These are phyloP conservation scores for Machimus rusticus DNA, from an alignment of 2,888 invertebrate genomes.

Conservation along the genomic window DNA sequence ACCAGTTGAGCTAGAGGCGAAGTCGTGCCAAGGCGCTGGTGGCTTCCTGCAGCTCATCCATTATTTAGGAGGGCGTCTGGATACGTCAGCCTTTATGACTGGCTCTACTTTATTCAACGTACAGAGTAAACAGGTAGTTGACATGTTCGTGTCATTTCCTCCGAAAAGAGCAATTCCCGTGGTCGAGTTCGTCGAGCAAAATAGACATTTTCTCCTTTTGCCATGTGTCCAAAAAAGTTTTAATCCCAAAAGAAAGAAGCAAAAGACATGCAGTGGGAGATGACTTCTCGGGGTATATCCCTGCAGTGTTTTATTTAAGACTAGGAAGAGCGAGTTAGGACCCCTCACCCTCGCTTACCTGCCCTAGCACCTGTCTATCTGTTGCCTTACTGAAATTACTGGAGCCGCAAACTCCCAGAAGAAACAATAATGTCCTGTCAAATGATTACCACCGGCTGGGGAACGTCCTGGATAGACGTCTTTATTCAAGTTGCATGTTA, in stretches of 20 bases:
- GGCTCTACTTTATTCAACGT: slow-evolving; percentile 34
- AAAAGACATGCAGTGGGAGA: slow-evolving; percentile 32
- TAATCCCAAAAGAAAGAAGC: slow-evolving; percentile 20
- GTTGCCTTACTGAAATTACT: neutral
- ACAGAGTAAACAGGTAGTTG: slow-evolving; percentile 46
- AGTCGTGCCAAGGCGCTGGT: neutral
- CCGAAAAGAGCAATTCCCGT: slow-evolving; percentile 17
- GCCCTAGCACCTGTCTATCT: slow-evolving; percentile 26
- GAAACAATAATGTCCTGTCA: slow-evolving; percentile 39
- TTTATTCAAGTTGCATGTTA: slow-evolving; percentile 36
- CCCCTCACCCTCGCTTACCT: neutral
- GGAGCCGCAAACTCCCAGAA: neutral
- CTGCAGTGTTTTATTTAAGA: slow-evolving; percentile 20
- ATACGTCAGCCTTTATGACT: slow-evolving; percentile 29
- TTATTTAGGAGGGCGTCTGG: slow-evolving; percentile 22
- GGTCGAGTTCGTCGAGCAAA: neutral
- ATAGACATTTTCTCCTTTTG: neutral
- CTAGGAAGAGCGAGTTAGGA: slow-evolving; percentile 17
- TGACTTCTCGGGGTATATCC: slow-evolving; percentile 1
- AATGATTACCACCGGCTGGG: slow-evolving; percentile 21
- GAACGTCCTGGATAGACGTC: slow-evolving; percentile 19
- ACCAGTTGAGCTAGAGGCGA: neutral
- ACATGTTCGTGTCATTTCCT: slow-evolving; percentile 38
- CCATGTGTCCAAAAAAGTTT: slow-evolving; percentile 28
- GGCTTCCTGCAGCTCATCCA: slow-evolving; percentile 6